These are phyloP conservation scores for Stenchaetothrips biformis DNA, from an alignment of 2,888 invertebrate genomes.

Conservation along the genomic window DNA sequence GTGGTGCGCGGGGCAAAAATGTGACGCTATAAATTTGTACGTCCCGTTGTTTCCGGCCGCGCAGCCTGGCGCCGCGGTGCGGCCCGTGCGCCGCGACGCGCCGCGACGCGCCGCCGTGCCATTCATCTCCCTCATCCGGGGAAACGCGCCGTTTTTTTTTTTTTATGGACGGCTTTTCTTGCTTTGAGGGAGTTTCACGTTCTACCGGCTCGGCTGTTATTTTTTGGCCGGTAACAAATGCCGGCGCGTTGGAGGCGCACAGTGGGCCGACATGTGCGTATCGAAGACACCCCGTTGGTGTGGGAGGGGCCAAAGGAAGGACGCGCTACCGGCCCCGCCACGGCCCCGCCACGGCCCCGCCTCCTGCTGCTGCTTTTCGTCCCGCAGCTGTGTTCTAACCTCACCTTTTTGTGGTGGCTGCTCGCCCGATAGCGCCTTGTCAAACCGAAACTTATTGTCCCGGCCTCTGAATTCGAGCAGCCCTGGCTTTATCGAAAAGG, in stretches of 20 bases:
- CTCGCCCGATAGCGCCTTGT: slow-evolving; percentile 22
- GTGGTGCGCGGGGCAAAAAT: slow-evolving; percentile 9
- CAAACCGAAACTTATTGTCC: slow-evolving; percentile 19
- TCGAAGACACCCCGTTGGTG: background rate
- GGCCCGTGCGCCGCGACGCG: background rate
- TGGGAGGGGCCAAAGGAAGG: background rate
- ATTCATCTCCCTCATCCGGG: too few species aligned
- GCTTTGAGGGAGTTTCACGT: too few species aligned
- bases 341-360: slow-evolving; percentile 41
- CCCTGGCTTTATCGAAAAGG: slow-evolving; percentile 20
- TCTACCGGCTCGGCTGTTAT: too few species aligned
- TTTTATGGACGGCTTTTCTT: background rate
- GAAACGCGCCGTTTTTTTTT: background rate
- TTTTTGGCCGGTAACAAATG: background rate
- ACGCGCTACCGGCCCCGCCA: slow-evolving; percentile 39
- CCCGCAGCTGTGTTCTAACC: slow-evolving; percentile 12
- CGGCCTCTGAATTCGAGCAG: background rate
- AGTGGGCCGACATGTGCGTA: background rate
- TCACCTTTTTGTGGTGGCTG: slow-evolving; percentile 12
- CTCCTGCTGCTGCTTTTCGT: slow-evolving; percentile 31
- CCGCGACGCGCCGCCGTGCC: background rate
- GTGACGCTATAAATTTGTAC: slow-evolving; percentile 6
- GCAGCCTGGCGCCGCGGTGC: background rate
- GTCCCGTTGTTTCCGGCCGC: slow-evolving; percentile 34
- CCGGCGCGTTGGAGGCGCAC: slow-evolving; percentile 35